phyloP scores from a whole-genome alignment of 2,113 vertebrate genomes.

The Hippocampus mohnikei region DNA sequence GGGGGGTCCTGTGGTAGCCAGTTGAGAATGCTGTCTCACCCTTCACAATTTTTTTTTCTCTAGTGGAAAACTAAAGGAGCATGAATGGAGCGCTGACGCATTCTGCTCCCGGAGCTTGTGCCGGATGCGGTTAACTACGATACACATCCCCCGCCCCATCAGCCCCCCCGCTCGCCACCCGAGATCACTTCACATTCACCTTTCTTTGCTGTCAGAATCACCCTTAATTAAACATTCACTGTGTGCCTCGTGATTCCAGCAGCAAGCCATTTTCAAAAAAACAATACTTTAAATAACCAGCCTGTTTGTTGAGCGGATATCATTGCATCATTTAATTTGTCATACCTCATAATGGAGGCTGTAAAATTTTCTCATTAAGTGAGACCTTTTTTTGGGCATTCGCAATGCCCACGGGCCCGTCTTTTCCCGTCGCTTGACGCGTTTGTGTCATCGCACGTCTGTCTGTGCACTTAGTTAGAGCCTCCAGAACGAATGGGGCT shows the following conservation, averaged over 20 bases:
- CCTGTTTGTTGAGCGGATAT: no score
- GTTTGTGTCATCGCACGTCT: neutral
- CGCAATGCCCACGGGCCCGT: no score
- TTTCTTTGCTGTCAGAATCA: slow-evolving; percentile 33
- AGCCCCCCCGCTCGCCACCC: slow-evolving; percentile 20
- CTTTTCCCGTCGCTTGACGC: neutral
- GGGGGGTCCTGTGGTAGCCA: no score
- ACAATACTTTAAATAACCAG: no score
- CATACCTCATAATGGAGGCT: neutral
- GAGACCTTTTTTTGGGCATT: neutral
- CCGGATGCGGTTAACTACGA: slow-evolving; percentile 82
- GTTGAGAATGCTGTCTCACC: slow-evolving; percentile 19
- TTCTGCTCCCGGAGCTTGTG: slow-evolving; percentile 76
- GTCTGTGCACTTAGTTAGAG: slow-evolving; percentile 33
- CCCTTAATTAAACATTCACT: slow-evolving; percentile 28
- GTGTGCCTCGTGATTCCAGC: slow-evolving; percentile 24
- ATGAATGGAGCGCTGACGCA: slow-evolving; percentile 88
- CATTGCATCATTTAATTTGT: neutral
- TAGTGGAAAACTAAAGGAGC: slow-evolving; percentile 64
- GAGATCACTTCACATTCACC: slow-evolving; percentile 17
- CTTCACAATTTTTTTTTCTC: slow-evolving; percentile 68
- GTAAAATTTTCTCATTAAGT: neutral
- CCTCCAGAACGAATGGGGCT: slow-evolving; percentile 36
- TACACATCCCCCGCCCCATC: slow-evolving; percentile 67
- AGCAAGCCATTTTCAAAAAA: neutral